A percentile compares a stretch with the other conserved stretches of the same genome.
Conservation (phyloP, 2,113 vertebrate genomes). For the Noctilio leporinus region DNA sequence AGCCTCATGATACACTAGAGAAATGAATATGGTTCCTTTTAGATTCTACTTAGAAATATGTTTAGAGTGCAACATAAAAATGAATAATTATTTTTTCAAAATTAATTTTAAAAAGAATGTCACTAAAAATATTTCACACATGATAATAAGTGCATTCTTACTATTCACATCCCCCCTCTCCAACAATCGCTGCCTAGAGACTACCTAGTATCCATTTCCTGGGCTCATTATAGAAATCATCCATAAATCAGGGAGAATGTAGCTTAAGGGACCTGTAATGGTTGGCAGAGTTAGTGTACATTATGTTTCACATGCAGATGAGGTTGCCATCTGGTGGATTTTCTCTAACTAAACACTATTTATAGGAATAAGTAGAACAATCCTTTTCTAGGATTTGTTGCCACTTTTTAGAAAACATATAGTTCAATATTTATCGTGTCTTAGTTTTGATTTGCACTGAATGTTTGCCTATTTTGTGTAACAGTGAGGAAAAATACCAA, state of each 20-base stretch:
- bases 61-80: constrained; percentile 29
- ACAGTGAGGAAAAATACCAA: background rate
- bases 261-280: constrained; percentile 17
- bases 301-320: constrained; percentile 19
- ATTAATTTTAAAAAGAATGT: constrained; percentile 11
- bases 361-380: background rate
- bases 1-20: background rate
- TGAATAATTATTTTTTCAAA: background rate
- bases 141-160: background rate
- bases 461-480: background rate
- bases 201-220: background rate
- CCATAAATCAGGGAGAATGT: constrained; percentile 7
- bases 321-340: constrained; percentile 67
- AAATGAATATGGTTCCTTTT: constrained; percentile 13
- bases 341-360: constrained; percentile 36
- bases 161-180: background rate
- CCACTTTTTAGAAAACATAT: background rate
- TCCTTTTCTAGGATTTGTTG: background rate
- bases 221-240: constrained; percentile 28
- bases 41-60: constrained; percentile 10
- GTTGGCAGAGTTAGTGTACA: background rate
- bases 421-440: too few species aligned
- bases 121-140: constrained; percentile 35
- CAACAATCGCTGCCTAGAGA: background rate
- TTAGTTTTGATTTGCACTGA: constrained; percentile 9